Evolutionary conservation across 2,797 vertebrate genomes (phyloP).

Genomic region (Chloroceryle inda): DNA sequence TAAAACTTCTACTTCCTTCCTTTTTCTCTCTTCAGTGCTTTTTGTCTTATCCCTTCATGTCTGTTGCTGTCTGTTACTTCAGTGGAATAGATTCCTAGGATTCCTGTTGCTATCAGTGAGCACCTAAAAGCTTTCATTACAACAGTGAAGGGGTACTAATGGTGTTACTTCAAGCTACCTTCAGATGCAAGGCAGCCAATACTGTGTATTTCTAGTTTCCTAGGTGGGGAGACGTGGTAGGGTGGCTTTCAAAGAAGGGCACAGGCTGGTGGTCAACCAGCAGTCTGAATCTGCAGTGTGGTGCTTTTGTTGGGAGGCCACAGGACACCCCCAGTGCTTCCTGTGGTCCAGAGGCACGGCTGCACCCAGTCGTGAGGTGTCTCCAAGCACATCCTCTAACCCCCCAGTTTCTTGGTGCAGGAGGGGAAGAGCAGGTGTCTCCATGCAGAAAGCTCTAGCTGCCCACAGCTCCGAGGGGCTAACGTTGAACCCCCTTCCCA

Average conservation of each 20-base stretch:
- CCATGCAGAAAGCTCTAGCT: neutral
- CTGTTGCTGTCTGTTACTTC: neutral
- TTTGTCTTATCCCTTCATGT: neutral
- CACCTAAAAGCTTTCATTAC: neutral
- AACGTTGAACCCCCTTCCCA: neutral
- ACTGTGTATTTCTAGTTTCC: neutral
- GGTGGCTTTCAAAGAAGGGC: neutral
- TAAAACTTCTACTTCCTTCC: neutral
- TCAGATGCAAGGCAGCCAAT: neutral
- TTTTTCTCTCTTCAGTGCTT: neutral
- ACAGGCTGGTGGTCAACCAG: neutral
- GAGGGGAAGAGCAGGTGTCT: neutral
- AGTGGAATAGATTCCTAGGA: neutral
- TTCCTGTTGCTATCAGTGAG: neutral
- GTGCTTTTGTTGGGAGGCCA: neutral
- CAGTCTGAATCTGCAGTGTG: neutral
- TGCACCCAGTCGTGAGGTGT: neutral
- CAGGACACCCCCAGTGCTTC: neutral
- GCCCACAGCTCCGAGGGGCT: fast-evolving
- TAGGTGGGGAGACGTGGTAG: neutral
- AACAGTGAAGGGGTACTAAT: neutral
- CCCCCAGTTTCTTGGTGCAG: neutral
- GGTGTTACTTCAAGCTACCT: neutral
- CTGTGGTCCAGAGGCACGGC: neutral
- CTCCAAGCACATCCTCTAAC: neutral